phyloP scores from a whole-genome alignment of 2,113 vertebrate species.

The Scalopus aquaticus region DNA sequence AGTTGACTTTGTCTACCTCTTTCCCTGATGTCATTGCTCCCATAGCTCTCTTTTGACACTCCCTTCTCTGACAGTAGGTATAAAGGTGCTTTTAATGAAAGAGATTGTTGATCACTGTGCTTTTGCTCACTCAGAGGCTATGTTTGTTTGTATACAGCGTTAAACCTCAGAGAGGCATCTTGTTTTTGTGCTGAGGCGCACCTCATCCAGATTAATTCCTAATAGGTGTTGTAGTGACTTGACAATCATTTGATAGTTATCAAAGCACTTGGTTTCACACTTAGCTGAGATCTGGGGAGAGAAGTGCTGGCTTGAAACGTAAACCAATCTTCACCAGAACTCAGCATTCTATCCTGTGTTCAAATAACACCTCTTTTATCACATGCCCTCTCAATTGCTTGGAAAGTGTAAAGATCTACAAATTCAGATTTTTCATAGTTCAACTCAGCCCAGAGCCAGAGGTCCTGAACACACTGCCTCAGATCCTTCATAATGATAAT shows the following conservation, averaged over 20 bases:
- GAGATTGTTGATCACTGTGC: background rate
- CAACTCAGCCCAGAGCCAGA: background rate
- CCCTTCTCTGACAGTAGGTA: background rate
- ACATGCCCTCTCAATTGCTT: accelerated
- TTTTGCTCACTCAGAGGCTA: background rate
- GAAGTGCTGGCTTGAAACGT: background rate
- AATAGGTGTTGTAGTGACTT: background rate
- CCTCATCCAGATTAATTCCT: constrained; percentile 19
- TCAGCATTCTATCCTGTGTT: background rate
- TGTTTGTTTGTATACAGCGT: background rate
- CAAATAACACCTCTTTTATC: background rate
- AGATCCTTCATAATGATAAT: background rate
- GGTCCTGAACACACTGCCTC: background rate
- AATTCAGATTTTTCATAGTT: background rate
- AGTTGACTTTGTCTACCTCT: background rate
- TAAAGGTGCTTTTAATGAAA: background rate
- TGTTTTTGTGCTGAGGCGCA: background rate
- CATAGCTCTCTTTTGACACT: background rate
- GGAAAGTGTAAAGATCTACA: accelerated
- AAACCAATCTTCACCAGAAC: background rate
- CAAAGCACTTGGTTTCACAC: constrained; percentile 27
- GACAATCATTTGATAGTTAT: background rate
- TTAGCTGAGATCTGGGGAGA: constrained; percentile 39
- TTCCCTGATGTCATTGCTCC: accelerated
- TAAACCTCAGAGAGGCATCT: background rate